Evolutionary conservation across 2,888 invertebrate species (phyloP), one percentile per base, ranked within the genome.

Genomic region (Lissocephala sabroskyi): DNA sequence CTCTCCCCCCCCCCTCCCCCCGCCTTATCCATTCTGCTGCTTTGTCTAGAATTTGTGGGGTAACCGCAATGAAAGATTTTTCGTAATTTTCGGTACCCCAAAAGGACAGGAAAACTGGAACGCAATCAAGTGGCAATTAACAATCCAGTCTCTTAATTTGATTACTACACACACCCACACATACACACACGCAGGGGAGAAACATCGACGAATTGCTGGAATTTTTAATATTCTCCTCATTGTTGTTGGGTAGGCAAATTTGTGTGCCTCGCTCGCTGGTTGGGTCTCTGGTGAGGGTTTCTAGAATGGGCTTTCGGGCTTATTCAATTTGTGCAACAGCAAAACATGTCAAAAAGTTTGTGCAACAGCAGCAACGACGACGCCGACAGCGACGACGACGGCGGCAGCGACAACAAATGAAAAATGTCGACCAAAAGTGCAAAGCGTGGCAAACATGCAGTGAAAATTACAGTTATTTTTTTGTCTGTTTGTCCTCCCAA

Each of bases 371-470:
- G n/a, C n/a, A n/a, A n/a, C n/a, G n/a, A n/a, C n/a, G n/a, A n/a
- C n/a, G n/a, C n/a, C n/a, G n/a, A n/a, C n/a, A n/a, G n/a, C n/a
- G n/a, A n/a, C n/a, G n/a, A n/a, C n/a, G n/a, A n/a, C n/a, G n/a
- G n/a, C n/a, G n/a, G n/a, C n/a, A n/a, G n/a, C n/a, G n/a, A n/a
- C 23, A 23, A 50, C 58, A 71, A 61, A 68, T 68, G 76, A 68
- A 76, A 75, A 68, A 68, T 68, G 68, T 68, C 65, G 56, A 64
- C 47, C 33, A 68, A 68, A 73, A 68, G 76, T 76, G 76, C 68
- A 68, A 75, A 68, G 67, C 68, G 76, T 77, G 75, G 76, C 76
- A 68, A 68, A 68, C 76, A 68, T 68, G 65, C 73, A 64, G 61
- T 65, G 62, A 68, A 68, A 68, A 68, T 68, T 67, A 76, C 76